Evolutionary conservation across 2,113 vertebrate species (phyloP), one percentile per base, ranked within the genome.

Genomic region (Oriolus oriolus): DNA sequence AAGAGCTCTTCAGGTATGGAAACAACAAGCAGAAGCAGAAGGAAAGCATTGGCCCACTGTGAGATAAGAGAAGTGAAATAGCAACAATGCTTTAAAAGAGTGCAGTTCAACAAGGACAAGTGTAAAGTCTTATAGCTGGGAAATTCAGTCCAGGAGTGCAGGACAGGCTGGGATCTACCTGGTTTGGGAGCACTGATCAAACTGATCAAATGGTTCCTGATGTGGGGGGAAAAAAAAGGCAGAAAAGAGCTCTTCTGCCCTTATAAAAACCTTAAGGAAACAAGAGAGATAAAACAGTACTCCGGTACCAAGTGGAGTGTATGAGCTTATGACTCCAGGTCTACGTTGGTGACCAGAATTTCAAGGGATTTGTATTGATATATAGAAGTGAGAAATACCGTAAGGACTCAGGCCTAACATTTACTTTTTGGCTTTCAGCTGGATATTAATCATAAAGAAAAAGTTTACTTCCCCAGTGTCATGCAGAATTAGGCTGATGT

Each of bases 341-440:
- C 35, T 64, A 17, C 63, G 41, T 19, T 30, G 22, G 79, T 68
- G 22, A 10, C 24, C 8, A 7, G 39, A 87, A 57, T 93, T 90
- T 84, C 59, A 78, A 41, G 39, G 70, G 50, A 64, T 84, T 88
- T 88, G 52, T 90, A 64, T 23, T 57, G 33, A 21, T 68, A 79
- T 89, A 66, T 2, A 91, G 77, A 86, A 93, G 30, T 57, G 35
- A 70, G 28, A 75, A 92, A 84, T 74, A 69, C 30, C 15, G 1
- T 44, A 64, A 73, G 16, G 42, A 54, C 28, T 94, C 31, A 35
- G 61, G 16, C 45, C 44, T 64, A 84, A 73, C 35, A 50, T 80
- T 88, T 96, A 63, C 60, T 69, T 95, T 93, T 88, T 81, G 64
- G 27, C 37, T 91, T 92, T 93, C 69, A 78, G 11, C 16, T 84